These are phyloP conservation scores for Stomatorhinus ivindoensis DNA, from an alignment of 2,113 vertebrate species.

Conservation along the genomic window DNA sequence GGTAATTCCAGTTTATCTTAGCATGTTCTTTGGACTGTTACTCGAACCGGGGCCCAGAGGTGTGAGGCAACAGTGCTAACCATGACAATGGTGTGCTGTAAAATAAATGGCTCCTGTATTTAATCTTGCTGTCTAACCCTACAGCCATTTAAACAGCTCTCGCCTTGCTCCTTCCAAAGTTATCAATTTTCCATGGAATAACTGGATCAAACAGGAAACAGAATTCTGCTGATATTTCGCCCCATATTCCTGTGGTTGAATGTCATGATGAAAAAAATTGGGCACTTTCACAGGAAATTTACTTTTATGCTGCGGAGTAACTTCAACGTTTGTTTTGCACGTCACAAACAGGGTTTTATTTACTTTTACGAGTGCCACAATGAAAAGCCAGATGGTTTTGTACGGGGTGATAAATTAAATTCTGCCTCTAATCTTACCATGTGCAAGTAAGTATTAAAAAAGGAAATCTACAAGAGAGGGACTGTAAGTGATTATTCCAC, in stretches of 20 bases:
- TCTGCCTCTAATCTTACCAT: constrained; percentile 19
- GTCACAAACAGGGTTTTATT: constrained; percentile 26
- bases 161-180: neutral
- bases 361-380: constrained; percentile 27
- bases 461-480: neutral
- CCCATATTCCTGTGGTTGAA: neutral
- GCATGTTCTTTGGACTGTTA: neutral
- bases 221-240: neutral
- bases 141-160: neutral
- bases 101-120: neutral
- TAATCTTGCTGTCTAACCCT: neutral
- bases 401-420: constrained; percentile 23
- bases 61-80: too few species aligned
- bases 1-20: neutral
- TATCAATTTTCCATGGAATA: neutral
- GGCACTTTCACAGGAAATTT: constrained; percentile 25
- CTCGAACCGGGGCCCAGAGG: too few species aligned
- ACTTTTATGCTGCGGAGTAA: constrained; percentile 17
- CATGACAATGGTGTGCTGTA: neutral
- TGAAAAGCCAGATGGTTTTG: constrained; percentile 23
- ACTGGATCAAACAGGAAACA: neutral
- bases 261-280: neutral
- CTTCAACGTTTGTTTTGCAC: constrained; percentile 16
- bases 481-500: constrained; percentile 21
- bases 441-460: constrained; percentile 19